Evolutionary conservation across 2,797 vertebrate species (phyloP).

Genomic region (Artibeus lituratus): DNA sequence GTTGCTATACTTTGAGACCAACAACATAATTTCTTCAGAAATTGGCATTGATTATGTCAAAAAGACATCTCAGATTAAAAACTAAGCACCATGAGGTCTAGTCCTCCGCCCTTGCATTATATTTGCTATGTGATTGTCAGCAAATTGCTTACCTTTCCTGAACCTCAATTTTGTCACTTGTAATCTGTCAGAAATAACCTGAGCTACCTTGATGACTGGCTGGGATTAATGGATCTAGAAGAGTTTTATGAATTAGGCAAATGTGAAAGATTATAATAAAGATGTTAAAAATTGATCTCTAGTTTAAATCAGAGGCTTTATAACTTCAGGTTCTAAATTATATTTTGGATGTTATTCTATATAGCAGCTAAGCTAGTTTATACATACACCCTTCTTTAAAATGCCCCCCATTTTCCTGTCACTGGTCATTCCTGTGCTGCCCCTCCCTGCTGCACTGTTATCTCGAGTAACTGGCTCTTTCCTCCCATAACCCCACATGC

Average conservation of each 20-base stretch:
- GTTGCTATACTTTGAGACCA: neutral
- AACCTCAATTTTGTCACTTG: neutral
- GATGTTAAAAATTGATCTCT: neutral
- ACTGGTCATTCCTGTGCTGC: too few relatives aligned
- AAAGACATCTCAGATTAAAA: neutral
- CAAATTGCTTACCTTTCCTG: neutral
- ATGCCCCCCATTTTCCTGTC: neutral
- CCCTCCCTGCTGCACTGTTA: neutral
- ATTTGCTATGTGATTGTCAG: neutral
- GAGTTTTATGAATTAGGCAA: neutral
- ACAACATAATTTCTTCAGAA: neutral
- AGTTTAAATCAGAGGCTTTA: neutral
- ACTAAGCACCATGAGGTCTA: fast-evolving
- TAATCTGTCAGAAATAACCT: neutral
- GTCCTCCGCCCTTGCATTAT: fast-evolving
- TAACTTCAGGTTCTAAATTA: neutral
- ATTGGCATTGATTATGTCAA: neutral
- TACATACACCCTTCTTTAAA: neutral
- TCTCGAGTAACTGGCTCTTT: too few relatives aligned
- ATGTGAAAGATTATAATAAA: neutral
- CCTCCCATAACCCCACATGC: neutral
- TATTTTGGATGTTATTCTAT: neutral
- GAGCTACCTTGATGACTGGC: neutral
- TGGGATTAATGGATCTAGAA: neutral
- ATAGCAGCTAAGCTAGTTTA: neutral